Base-by-base conservation (phyloP, 2,888 invertebrate genomes). In the Tipula lateralis region DNA sequence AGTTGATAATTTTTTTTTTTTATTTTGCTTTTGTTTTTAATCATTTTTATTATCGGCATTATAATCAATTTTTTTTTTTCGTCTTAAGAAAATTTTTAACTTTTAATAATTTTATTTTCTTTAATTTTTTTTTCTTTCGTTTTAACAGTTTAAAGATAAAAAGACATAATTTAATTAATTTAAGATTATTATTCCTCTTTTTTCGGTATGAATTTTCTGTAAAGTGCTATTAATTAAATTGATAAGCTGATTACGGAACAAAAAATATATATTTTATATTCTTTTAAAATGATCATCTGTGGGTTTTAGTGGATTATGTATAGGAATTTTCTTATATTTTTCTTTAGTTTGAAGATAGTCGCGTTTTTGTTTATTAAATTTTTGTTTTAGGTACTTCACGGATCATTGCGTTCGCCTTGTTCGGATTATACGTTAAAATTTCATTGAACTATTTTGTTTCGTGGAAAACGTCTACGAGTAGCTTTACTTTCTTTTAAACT, bases 131-230 rank as follows among this genome's bases (percentile, higher is more conserved):
- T 50, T 50, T 50, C 5, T 44, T 44, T 44, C n/a, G n/a, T 13
- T 39, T 39, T 13, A 9, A 50, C 66, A 66, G 66, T 66, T 66
- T 66, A 66, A 66, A 66, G 66, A 66, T 66, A 66, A 66, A 66
- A 66, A 66, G 66, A 66, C 66, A 66, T 66, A 66, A 66, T 66
- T 66, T 66, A 66, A 66, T 66, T 66, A 66, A 66, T 66, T 66
- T 66, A 66, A 66, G 66, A 66, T 66, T 66, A 66, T 66, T 66
- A 24, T 66, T 66, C 66, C 9, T 66, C 50, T 24, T 66, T 66
- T 66, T 66, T 66, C 66, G 66, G 66, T 12, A 66, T 19, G 66
- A 66, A 66, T 66, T 66, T 66, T 66, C 24, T 66, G 19, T 66
- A 66, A 66, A 66, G 66, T 66, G 66, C 66, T 24, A 66, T 66